Evolutionary conservation across 2,888 invertebrate genomes (phyloP), one percentile per base, ranked within the genome.

Genomic region (Aplocera efformata): DNA sequence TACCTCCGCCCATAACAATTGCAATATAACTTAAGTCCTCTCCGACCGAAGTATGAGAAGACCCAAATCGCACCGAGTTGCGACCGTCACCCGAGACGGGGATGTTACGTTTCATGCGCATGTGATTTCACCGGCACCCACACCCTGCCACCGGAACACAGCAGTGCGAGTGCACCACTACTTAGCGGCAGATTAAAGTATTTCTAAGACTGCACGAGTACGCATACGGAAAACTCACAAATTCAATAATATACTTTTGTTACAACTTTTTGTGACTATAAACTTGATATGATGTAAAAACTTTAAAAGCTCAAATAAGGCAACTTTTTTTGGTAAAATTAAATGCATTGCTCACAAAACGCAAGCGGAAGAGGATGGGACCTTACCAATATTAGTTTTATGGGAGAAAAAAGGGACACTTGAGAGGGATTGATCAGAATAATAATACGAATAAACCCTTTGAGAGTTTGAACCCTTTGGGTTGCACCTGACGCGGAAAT

Each of bases 351-450:
- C 74, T 71, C 73, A 82, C 82, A 79, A 83, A 83, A 79, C 63
- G 67, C 65, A 67, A 17, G 67, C 88, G 88, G 88, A 88, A 88
- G 80, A 81, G 88, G 88, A 86, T 85, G 88, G 84, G 84, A 77
- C 83, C 74, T 74, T 51, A 80, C 80, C 82, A 86, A 88, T 88
- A 86, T 88, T 88, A 86, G 88, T 88, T 86, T 86, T 84, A 86
- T 86, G 83, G 55, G 58, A 73, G 74, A 86, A 85, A 88, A 88
- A 88, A 77, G 48, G 76, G 78, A 79, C 77, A 78, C 75, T 80
- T 63, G 73, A 78, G 79, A 82, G 77, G 79, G 76, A 79, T 80
- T 79, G 77, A 79, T 80, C 77, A 70, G 69, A 80, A 71, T 80
- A 85, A 84, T 79, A 84, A 79, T 80, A 78, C 79, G 79, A 72